A percentile compares a stretch with the other conserved stretches of the same genome.
Evolutionary conservation across 2,113 vertebrate species (phyloP).

Genomic region (Sardina pilchardus): DNA sequence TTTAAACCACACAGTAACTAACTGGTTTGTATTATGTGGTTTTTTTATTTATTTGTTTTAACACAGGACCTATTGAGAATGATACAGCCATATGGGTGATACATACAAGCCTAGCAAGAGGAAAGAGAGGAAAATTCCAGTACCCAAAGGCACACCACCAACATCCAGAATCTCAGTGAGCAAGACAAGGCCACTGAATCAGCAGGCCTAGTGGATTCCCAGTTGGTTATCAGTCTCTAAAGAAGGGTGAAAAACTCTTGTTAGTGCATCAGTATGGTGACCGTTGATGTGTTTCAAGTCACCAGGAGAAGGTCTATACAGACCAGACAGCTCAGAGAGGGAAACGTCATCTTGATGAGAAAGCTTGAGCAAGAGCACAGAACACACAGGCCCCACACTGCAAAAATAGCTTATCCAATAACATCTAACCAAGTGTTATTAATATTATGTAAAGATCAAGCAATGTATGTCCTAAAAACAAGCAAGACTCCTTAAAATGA

Average conservation of each 20-base stretch:
- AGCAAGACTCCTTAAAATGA: too few species aligned
- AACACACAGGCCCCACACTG: too few species aligned
- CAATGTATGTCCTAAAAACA: too few species aligned
- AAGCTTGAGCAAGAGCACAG: conserved; percentile 45
- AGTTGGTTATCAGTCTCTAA: conserved; percentile 26
- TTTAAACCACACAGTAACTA: not conserved
- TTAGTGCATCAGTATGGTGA: conserved; percentile 52
- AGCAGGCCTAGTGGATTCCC: conserved; percentile 28
- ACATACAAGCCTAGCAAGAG: conserved; percentile 38
- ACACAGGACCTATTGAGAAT: conserved; percentile 60
- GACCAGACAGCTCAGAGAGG: conserved; percentile 37
- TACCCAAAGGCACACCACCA: not conserved
- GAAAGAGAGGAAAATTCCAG: conserved; percentile 47
- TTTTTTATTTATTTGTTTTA: too few species aligned
- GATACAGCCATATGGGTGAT: conserved; percentile 37
- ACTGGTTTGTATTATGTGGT: not conserved
- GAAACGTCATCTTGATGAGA: conserved; percentile 48
- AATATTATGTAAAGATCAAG: too few species aligned
- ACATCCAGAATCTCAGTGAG: not conserved
- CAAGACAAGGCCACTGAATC: not conserved
- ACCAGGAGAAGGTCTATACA: not conserved
- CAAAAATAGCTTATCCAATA: too few species aligned
- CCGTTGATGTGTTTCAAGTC: conserved; percentile 52
- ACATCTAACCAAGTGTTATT: too few species aligned
- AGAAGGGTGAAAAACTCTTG: conserved; percentile 35